Conservation (phyloP, 2,888 invertebrate genomes). For the Halocaridina rubra region DNA sequence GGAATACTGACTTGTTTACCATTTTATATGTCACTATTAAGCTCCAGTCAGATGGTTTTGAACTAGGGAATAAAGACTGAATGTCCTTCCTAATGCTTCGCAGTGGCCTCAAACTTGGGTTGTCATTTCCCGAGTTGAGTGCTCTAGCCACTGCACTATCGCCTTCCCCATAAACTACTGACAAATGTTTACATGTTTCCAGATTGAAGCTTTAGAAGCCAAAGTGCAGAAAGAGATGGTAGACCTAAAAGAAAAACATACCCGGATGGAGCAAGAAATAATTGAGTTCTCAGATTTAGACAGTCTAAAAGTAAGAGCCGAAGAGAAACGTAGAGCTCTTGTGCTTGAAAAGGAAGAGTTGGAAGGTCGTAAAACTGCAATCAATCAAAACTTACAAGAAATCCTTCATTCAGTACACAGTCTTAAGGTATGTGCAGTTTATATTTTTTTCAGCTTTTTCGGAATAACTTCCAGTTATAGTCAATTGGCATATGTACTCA, state of each 20-base stretch:
- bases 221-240: slow-evolving; percentile 75
- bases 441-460: no score
- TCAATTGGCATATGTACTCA: no score
- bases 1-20: no score
- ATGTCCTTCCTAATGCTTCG: no score
- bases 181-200: neutral
- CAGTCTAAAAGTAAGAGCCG: slow-evolving; percentile 73
- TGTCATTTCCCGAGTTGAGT: no score
- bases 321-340: slow-evolving; percentile 73
- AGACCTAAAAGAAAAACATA: slow-evolving; percentile 70
- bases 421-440: slow-evolving; percentile 35
- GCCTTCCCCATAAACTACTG: no score
- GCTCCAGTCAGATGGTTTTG: no score
- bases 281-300: slow-evolving; percentile 68
- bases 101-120: no score
- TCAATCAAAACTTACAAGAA: slow-evolving; percentile 24
- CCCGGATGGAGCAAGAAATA: slow-evolving; percentile 75
- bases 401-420: slow-evolving; percentile 29
- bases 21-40: no score
- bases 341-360: slow-evolving; percentile 72
- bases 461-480: no score
- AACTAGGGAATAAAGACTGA: no score
- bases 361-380: slow-evolving; percentile 66
- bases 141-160: no score
- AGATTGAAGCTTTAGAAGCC: slow-evolving; percentile 76